These are phyloP conservation scores for Meghimatium bilineatum DNA, from an alignment of 2,888 invertebrate genomes.

Conservation along the genomic window DNA sequence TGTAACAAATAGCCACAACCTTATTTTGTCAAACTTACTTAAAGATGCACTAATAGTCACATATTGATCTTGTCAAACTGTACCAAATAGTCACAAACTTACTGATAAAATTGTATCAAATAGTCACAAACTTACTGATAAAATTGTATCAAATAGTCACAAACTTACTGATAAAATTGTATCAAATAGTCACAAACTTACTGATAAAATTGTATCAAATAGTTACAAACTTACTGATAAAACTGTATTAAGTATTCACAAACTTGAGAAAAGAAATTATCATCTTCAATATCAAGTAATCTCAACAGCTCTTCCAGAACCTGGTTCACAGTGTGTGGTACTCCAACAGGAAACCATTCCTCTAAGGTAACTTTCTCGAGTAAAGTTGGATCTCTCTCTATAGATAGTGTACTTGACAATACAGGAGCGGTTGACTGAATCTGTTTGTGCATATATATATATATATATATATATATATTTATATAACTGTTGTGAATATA, in stretches of 20 bases:
- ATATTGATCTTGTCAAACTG: too few relatives aligned
- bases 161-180: too few relatives aligned
- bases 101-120: too few relatives aligned
- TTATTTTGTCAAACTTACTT: too few relatives aligned
- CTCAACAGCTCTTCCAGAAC: constrained; percentile 55
- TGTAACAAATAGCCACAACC: too few relatives aligned
- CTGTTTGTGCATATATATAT: not conserved
- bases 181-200: not conserved
- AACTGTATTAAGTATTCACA: constrained; percentile 58
- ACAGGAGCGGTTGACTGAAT: constrained; percentile 33
- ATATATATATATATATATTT: too few relatives aligned
- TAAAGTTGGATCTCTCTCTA: constrained; percentile 53
- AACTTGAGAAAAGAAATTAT: constrained; percentile 53
- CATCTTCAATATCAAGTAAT: constrained; percentile 45
- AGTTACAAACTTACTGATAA: constrained; percentile 54
- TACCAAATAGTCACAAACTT: too few relatives aligned
- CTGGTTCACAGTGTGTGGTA: constrained; percentile 53
- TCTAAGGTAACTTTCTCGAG: constrained; percentile 59
- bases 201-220: not conserved
- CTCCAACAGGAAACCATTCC: constrained; percentile 59
- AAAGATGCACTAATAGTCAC: too few relatives aligned
- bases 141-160: too few relatives aligned
- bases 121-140: too few relatives aligned
- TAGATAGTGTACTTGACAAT: constrained; percentile 44
- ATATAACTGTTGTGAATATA: too few relatives aligned